Evolutionary conservation across 2,797 vertebrate species (phyloP), one percentile per base, ranked within the genome.

Genomic region (Meda fulgida): DNA sequence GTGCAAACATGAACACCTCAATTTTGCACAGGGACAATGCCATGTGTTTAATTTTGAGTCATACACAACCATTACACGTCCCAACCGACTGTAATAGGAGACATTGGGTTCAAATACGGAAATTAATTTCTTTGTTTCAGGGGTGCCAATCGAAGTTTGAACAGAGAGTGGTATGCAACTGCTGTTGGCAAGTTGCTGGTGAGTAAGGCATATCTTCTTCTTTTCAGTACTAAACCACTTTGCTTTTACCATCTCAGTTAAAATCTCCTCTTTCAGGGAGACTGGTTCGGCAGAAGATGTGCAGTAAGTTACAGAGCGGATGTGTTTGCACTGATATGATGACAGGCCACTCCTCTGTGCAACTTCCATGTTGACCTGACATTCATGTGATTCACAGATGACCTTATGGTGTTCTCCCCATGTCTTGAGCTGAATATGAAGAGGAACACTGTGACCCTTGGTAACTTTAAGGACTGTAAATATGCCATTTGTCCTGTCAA

Each of bases 31-130:
- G 31, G 31, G 31, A 31, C 80, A 78, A 38, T 86, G 63, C 65
- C 80, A 78, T 60, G 80, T 8, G 10, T 86, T 83, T 26, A 60
- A 55, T 58, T 78, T 83, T 71, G 55, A 18, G 11, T 75, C 46
- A 34, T 85, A 73, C 0, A 40, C 53, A 11, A 86, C 72, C 9
- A 83, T 65, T 14, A 84, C 76, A 72, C 67, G 13, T 46, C 31
- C 66, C 18, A 87, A 29, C 10, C n/a, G 36, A 43, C 85, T 86
- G 58, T 83, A 79, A 58, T 73, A 65, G 31, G 78, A 73, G 8
- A 85, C 83, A 40, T 14, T 84, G 67, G 34, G 69, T 46, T 82
- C 46, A 46, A 34, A 82, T 40, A 72, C 40, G 26, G 48, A 73
- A 34, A 70, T 53, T 1, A n/a, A 36, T 19, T 70, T 80, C 29